A percentile compares a stretch with the other conserved stretches of the same genome.
Evolutionary conservation across 2,797 vertebrate genomes (phyloP).

Genomic region (Tapirus indicus): DNA sequence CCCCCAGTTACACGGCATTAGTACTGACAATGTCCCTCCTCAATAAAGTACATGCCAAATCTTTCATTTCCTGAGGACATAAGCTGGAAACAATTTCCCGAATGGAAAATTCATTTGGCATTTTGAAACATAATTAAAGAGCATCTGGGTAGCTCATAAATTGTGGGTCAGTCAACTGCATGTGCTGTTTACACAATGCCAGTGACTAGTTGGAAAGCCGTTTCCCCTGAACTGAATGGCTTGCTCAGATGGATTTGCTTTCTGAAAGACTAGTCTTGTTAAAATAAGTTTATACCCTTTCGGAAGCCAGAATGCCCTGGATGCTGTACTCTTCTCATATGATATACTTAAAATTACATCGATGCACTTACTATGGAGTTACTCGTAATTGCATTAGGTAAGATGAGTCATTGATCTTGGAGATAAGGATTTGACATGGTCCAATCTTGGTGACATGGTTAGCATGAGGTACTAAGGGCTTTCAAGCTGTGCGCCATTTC

Average conservation of each 20-base stretch:
- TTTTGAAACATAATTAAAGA: conserved; percentile 72
- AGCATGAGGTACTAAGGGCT: not conserved
- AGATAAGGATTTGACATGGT: not conserved
- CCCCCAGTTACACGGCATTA: not conserved
- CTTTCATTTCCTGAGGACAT: conserved; percentile 70
- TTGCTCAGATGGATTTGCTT: not conserved
- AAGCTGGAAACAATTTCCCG: conserved; percentile 61
- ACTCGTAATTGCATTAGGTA: not conserved
- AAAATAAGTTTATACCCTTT: not conserved
- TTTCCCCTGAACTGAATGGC: not conserved
- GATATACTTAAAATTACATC: not conserved
- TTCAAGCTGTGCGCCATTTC: not conserved
- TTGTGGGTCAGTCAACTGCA: conserved; percentile 51
- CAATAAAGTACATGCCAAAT: not conserved
- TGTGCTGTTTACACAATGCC: not conserved
- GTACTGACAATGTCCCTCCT: not conserved
- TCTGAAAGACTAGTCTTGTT: conserved; percentile 14
- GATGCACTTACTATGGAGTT: not conserved
- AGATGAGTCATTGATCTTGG: not conserved
- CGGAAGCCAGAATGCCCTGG: not conserved
- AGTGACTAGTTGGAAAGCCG: not conserved
- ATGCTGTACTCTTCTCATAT: not conserved
- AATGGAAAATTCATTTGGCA: conserved; percentile 74
- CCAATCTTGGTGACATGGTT: not conserved
- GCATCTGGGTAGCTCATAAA: conserved; percentile 71